phyloP scores from a whole-genome alignment of 2,113 vertebrate species.

The Sclerurus mexicanus region DNA sequence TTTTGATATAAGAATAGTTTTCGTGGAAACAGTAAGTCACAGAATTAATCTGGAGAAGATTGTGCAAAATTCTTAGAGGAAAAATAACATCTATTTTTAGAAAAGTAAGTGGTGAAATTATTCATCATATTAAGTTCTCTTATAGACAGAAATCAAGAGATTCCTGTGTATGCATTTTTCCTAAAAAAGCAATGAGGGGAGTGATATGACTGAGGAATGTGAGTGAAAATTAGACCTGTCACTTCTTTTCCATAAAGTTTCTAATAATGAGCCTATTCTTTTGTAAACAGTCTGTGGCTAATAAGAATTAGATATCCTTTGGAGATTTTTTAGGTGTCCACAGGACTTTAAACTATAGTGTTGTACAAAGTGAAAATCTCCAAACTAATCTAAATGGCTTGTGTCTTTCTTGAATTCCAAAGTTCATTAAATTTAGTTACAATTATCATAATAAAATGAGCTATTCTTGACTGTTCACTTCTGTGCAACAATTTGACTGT shows the following conservation, averaged over 20 bases:
- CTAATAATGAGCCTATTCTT: not conserved
- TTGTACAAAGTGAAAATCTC: not conserved
- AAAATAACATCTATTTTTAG: not conserved
- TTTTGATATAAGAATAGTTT: not conserved
- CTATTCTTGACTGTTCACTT: not conserved
- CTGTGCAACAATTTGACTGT: not conserved
- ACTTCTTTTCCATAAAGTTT: not conserved
- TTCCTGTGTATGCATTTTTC: not conserved
- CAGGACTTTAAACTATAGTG: not conserved
- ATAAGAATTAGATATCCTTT: not conserved
- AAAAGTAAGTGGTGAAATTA: not conserved
- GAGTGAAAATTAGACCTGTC: not conserved
- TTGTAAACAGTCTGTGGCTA: not conserved
- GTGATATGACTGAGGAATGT: not conserved
- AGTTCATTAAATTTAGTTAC: not conserved
- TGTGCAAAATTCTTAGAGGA: not conserved
- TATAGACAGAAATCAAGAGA: not conserved
- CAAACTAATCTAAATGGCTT: not conserved
- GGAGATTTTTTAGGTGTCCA: not conserved
- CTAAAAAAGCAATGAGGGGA: not conserved
- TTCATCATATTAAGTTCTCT: not conserved
- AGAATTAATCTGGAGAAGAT: not conserved
- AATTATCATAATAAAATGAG: not conserved
- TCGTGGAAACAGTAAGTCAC: not conserved
- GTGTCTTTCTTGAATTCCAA: not conserved